Conservation (phyloP, 2,888 invertebrate genomes). For the Conops quadrifasciatus region DNA sequence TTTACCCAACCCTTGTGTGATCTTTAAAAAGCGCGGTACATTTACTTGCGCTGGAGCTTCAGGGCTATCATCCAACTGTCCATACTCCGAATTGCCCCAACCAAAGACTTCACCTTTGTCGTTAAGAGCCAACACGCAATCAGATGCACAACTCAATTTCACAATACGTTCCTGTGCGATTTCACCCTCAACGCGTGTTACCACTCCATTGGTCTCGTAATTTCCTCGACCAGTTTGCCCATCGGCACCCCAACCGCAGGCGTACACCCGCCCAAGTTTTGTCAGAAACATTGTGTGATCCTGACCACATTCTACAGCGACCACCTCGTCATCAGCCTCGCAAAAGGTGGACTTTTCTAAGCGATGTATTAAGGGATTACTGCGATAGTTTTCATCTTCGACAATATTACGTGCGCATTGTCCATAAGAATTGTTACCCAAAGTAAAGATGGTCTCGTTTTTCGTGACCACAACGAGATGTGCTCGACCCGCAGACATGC, state of each 20-base stretch:
- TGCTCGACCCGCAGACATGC: conserved; percentile 81
- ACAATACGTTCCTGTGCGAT: conserved; percentile 82
- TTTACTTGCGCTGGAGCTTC: conserved; percentile 71
- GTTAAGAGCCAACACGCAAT: conserved; percentile 89
- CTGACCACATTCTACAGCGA: conserved; percentile 77
- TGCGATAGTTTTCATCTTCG: conserved; percentile 76
- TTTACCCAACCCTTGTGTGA: conserved; percentile 75
- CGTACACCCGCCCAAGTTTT: conserved; percentile 80
- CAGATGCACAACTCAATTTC: conserved; percentile 81
- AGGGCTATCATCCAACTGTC: conserved; percentile 72
- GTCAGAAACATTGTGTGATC: conserved; percentile 83
- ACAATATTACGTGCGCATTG: conserved; percentile 89
- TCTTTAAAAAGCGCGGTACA: conserved; percentile 72
- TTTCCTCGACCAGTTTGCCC: conserved; percentile 90
- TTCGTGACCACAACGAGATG: conserved; percentile 83
- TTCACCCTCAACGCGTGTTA: conserved; percentile 79
- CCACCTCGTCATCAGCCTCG: conserved; percentile 72
- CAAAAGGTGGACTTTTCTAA: conserved; percentile 73
- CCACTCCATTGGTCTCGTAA: conserved; percentile 70
- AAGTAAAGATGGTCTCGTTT: conserved; percentile 79
- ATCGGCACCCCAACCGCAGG: conserved; percentile 94
- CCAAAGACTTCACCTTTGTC: conserved; percentile 92
- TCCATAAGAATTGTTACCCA: conserved; percentile 93
- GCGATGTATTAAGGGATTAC: conserved; percentile 73
- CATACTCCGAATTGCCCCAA: conserved; percentile 97